These are phyloP conservation scores for Cryptocephalus primarius DNA, from an alignment of 2,888 invertebrate species.

Conservation along the genomic window DNA sequence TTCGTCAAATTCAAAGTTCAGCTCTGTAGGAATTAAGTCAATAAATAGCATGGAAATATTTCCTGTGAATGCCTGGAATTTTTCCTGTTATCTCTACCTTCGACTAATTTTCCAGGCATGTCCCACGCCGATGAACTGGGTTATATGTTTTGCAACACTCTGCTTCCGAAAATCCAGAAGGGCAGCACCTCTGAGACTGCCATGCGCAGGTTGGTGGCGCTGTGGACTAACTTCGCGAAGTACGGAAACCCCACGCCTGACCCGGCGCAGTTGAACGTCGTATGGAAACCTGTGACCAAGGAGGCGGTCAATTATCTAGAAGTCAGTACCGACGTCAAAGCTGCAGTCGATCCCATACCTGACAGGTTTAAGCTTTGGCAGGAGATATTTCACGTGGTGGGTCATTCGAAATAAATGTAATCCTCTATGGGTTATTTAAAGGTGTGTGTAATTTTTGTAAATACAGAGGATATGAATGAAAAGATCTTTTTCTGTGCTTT, in stretches of 20 bases:
- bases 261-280: slow-evolving; percentile 10
- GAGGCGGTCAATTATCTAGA: slow-evolving; percentile 15
- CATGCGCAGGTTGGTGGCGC: slow-evolving; percentile 8
- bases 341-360: slow-evolving; percentile 14
- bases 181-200: slow-evolving; percentile 6
- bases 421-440: too few relatives aligned
- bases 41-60: too few relatives aligned
- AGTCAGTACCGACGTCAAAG: slow-evolving; percentile 16
- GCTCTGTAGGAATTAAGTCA: too few relatives aligned
- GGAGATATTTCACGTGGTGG: slow-evolving; percentile 11
- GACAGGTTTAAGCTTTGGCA: slow-evolving; percentile 13
- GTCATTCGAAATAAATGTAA: too few relatives aligned
- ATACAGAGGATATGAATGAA: too few relatives aligned
- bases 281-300: slow-evolving; percentile 19
- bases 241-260: slow-evolving; percentile 8
- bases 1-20: too few relatives aligned
- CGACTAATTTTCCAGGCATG: slow-evolving; percentile 13
- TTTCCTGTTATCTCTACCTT: not conserved
- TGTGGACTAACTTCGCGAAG: slow-evolving; percentile 11
- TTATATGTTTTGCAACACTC: slow-evolving; percentile 8
- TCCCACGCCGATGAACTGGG: slow-evolving; percentile 21
- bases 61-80: too few relatives aligned
- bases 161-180: slow-evolving; percentile 3
- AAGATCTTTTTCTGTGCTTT: too few relatives aligned
- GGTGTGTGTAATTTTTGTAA: too few relatives aligned